Evolutionary conservation across 1,140 invertebrate genomes (phyloP).

Genomic region (Augochlora pura): DNA sequence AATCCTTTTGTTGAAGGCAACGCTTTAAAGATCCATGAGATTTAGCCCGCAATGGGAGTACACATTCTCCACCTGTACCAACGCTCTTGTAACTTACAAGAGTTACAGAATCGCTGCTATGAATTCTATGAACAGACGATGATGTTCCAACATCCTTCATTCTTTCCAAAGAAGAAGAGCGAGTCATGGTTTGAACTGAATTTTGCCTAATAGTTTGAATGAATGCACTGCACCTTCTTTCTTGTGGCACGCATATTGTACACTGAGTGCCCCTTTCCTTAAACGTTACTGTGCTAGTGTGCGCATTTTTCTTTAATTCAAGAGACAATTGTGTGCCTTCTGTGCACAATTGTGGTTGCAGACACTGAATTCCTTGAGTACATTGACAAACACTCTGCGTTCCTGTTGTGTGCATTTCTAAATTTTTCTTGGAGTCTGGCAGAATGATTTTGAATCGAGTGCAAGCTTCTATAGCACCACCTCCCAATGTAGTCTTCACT

Average conservation of each 20-base stretch:
- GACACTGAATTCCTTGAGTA: not conserved
- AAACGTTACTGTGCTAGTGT: not conserved
- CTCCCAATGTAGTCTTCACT: constrained; percentile 8
- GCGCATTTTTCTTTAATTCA: not conserved
- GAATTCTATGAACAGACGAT: not conserved
- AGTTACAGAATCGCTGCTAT: not conserved
- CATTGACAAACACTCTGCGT: not conserved
- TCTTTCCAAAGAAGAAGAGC: not conserved
- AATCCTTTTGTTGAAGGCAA: not conserved
- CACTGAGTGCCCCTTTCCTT: not conserved
- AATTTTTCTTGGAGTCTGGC: no score
- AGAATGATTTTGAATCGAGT: constrained; percentile 43
- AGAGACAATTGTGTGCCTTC: not conserved
- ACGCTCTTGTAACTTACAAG: not conserved
- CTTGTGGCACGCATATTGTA: constrained; percentile 5
- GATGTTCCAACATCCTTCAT: constrained; percentile 9
- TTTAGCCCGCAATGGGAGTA: not conserved
- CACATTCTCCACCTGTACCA: not conserved
- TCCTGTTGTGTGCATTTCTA: no score
- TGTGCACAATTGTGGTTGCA: not conserved
- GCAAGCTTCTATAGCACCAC: constrained; percentile 42
- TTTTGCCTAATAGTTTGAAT: not conserved
- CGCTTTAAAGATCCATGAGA: not conserved
- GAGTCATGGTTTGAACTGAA: not conserved
- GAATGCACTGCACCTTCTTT: not conserved